Evolutionary conservation across 2,797 vertebrate genomes (phyloP), one percentile per base, ranked within the genome.

Genomic region (Calcarius lapponicus): DNA sequence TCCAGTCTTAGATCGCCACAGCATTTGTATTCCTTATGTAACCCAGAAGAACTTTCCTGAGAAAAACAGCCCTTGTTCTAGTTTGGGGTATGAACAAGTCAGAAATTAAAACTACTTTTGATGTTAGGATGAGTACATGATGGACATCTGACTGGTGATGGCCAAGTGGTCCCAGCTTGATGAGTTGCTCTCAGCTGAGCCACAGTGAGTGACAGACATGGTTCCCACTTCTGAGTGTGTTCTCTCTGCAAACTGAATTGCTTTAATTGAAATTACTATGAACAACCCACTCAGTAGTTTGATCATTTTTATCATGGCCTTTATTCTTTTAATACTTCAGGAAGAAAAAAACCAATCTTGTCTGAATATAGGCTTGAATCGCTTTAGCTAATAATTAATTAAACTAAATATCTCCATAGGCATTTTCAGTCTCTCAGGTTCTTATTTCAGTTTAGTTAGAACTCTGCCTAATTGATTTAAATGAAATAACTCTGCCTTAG

Each of bases 361-460:
- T 53, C 60, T 90, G 64, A 94, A 84, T 54, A 51, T 47, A 82
- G 69, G 9, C 32, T 88, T 90, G 45, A 74, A 71, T 86, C 31
- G 53, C 38, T 82, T 86, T 50, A 88, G 58, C 42, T 86, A 78
- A 48, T 17, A 84, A 61, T 92, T 93, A 95, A 96, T 95, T 92
- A 84, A 91, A 76, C 42, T n/a, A 36, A 69, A 26, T 58, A 45
- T 53, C 85, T 93, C 88, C 43, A n/a, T 15, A 73, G 80, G 32
- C 43, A 64, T 70, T 91, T 90, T 84, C 58, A 74, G 43, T 86
- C 82, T 94, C 80, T 78, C 31, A 43, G 62, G 58, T 78, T 90
- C 51, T 79, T 86, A 71, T n/a, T 95, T 80, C 53, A 78, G 48
- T 86, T 95, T 95, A 89, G 57, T 92, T 93, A 92, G 47, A 89